These are phyloP conservation scores for Betta splendens DNA, from an alignment of 2,797 vertebrate genomes.

Conservation along the genomic window DNA sequence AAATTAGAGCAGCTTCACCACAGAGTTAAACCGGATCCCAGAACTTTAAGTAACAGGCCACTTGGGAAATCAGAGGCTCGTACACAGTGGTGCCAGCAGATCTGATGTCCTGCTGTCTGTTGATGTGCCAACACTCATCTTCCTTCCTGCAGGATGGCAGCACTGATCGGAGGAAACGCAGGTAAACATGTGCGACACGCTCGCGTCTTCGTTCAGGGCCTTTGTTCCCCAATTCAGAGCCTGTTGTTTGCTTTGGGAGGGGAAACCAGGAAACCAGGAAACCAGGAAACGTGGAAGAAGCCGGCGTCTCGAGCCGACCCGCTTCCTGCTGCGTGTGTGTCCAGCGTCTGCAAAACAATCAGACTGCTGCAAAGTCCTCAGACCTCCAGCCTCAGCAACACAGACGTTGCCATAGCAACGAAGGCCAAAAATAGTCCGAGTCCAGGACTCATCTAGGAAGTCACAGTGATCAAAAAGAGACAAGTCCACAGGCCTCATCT, in stretches of 20 bases:
- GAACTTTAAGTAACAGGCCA: background rate
- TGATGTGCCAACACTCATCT: conserved; percentile 13
- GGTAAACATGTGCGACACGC: conserved; percentile 13
- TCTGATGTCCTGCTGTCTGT: background rate
- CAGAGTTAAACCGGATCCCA: background rate
- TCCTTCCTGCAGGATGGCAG: conserved; percentile 49
- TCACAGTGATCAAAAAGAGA: no score
- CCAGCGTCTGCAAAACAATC: conserved; percentile 28
- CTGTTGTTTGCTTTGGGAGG: conserved; percentile 62
- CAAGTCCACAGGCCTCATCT: no score
- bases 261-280: conserved; percentile 54
- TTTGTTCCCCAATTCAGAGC: conserved; percentile 68
- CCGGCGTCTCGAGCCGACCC: conserved; percentile 26
- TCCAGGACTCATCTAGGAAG: no score
- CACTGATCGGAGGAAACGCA: conserved; percentile 11
- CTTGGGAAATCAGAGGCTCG: background rate
- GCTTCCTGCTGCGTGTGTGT: conserved; percentile 56
- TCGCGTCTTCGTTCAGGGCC: conserved; percentile 10
- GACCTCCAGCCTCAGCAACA: background rate
- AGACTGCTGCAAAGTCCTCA: conserved; percentile 9
- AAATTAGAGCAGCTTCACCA: background rate
- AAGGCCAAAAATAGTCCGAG: no score
- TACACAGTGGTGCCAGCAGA: background rate
- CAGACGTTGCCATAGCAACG: no score
- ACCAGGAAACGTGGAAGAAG: conserved; percentile 62